Conservation (phyloP, 2,888 invertebrate genomes). For the Rhamphomyia laevipes region DNA sequence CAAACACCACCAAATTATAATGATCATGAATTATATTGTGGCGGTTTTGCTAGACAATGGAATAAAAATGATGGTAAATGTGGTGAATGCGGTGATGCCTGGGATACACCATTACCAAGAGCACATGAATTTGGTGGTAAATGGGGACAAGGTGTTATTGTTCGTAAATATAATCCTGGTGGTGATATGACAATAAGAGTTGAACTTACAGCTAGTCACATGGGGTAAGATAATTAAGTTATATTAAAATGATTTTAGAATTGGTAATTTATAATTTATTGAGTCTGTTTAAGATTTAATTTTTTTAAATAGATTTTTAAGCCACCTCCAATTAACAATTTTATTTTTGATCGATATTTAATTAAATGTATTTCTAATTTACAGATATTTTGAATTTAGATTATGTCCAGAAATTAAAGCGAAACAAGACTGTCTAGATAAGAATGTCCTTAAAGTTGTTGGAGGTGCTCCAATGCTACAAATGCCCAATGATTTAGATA, state of each 20-base stretch:
- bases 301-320: no score
- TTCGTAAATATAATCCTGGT: constrained; percentile 60
- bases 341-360: background rate
- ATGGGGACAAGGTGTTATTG: constrained; percentile 71
- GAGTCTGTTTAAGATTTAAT: no score
- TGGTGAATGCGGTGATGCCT: constrained; percentile 77
- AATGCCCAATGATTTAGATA: constrained; percentile 40
- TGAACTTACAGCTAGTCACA: constrained; percentile 79
- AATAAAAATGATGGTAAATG: constrained; percentile 70
- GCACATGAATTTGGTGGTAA: constrained; percentile 74
- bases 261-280: background rate
- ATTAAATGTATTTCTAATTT: constrained; percentile 4
- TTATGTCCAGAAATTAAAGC: constrained; percentile 61
- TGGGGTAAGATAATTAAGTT: constrained; percentile 42
- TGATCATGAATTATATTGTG: constrained; percentile 79
- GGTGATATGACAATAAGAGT: constrained; percentile 58
- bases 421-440: constrained; percentile 68
- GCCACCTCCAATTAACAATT: no score
- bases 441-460: constrained; percentile 49
- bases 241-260: background rate
- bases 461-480: constrained; percentile 33
- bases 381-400: constrained; percentile 66
- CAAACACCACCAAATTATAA: constrained; percentile 80
- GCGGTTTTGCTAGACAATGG: constrained; percentile 77
- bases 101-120: constrained; percentile 58